Percentiles rank a stretch among this genome's conserved stretches.
phyloP scores from a whole-genome alignment of 2,888 invertebrate species.

The Conus canariensis region DNA sequence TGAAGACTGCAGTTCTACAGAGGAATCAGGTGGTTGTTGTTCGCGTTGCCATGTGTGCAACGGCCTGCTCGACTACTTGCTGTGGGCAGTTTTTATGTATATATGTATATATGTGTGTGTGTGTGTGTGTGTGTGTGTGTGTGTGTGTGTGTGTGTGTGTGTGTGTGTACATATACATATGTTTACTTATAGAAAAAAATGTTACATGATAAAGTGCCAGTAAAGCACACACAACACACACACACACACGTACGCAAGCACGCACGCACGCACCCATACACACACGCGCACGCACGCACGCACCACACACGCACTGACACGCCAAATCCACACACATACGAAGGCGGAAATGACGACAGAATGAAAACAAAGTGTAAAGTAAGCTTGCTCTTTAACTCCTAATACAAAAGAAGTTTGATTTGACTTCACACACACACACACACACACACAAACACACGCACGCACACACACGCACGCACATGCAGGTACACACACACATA shows the following conservation, averaged over 20 bases:
- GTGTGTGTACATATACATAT: not conserved
- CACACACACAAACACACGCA: not conserved
- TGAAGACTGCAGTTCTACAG: too few relatives aligned
- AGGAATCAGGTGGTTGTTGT: too few relatives aligned
- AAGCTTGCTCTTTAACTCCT: not conserved
- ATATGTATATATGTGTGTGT: not conserved
- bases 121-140: not conserved
- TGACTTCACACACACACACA: not conserved
- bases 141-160: too few relatives aligned
- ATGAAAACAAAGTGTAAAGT: too few relatives aligned
- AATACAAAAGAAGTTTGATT: not conserved
- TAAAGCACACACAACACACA: not conserved
- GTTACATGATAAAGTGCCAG: not conserved
- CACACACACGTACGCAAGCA: too few relatives aligned
- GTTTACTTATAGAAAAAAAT: not conserved
- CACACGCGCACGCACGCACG: not conserved
- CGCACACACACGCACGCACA: not conserved
- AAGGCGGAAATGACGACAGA: not conserved
- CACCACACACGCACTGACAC: not conserved
- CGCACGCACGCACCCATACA: too few relatives aligned
- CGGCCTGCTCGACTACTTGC: too few relatives aligned
- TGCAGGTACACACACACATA: constrained; percentile 1
- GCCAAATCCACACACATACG: not conserved
- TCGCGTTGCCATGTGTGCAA: too few relatives aligned
- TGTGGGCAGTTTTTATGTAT: not conserved